phyloP scores from a whole-genome alignment of 2,797 vertebrate species.

The Tokudaia muenninki region DNA sequence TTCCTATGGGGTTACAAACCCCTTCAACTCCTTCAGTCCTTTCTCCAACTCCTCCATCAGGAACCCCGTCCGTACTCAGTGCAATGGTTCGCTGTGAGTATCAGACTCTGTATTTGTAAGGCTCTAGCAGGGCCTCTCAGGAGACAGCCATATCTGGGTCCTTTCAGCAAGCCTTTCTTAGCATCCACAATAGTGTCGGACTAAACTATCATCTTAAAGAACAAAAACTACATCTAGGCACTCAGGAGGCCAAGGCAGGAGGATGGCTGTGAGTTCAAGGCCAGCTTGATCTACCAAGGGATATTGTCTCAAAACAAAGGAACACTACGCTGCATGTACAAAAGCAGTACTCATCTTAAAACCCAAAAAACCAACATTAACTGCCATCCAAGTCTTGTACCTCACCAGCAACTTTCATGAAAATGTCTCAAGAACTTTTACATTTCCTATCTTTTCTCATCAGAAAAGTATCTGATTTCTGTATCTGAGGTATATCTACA shows the following conservation, averaged over 20 bases:
- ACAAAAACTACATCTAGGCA: background rate
- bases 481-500: background rate
- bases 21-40: too few species aligned
- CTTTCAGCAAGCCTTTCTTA: too few species aligned
- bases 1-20: too few species aligned
- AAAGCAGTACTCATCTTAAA: background rate
- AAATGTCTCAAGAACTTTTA: background rate
- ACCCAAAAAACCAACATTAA: slow-evolving; percentile 9
- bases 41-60: too few species aligned
- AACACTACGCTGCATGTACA: background rate
- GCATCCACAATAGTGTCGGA: too few species aligned
- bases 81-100: too few species aligned
- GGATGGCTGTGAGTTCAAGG: background rate
- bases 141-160: too few species aligned
- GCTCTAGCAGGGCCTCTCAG: too few species aligned
- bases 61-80: too few species aligned
- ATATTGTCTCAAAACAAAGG: background rate
- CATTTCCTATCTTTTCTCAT: background rate
- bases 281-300: background rate
- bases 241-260: background rate
- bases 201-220: slow-evolving; percentile 11
- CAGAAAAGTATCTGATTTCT: slow-evolving; percentile 23
- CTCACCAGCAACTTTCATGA: background rate
- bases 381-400: background rate
- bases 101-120: too few species aligned